Evolutionary conservation across 2,113 vertebrate species (phyloP), one percentile per base, ranked within the genome.

Genomic region (Epinephelus lanceolatus): DNA sequence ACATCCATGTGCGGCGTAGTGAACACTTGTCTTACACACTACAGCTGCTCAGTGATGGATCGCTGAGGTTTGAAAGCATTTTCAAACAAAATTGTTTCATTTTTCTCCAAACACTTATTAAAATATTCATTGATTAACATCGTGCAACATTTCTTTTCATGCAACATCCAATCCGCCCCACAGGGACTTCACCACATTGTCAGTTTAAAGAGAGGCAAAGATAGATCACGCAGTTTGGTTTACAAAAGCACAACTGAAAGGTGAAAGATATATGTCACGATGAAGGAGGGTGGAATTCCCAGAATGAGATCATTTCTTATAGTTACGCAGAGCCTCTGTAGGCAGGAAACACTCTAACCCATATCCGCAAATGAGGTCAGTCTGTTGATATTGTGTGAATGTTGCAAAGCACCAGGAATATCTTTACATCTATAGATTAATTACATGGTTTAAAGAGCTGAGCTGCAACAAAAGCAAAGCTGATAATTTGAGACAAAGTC

Each of bases 61-160:
- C n/a, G 17, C 15, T 19, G 2, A 4, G n/a, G 42, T 27, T 4
- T 19, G 13, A 61, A 49, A 33, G 49, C 19, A 45, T 30, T 76
- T 30, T 55, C 19, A 63, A 63, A 25, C 69, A 33, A 55, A 70
- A 18, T 7, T 0, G 19, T 81, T 71, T 84, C 23, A 49, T 53
- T 71, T 69, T 61, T 72, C 62, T 65, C 33, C 56, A 57, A 80
- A 81, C 6, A 49, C 40, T 15, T n/a, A 2, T 23, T 69, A 42
- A 80, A 83, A 83, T 78, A 83, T 83, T 73, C n/a, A 76, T 71
- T 15, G 5, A 45, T 71, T 69, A 45, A 59, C 37, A 62, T 25
- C 0, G 9, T 27, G 42, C 25, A 51, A 40, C 30, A 76, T 15
- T 30, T 71, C 30, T 51, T 78, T 72, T 78, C 42, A 62, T 63